A percentile compares a stretch with the other conserved stretches of the same genome.
These are phyloP conservation scores for Bombylius discolor DNA, from an alignment of 2,888 invertebrate species.

Conservation along the genomic window DNA sequence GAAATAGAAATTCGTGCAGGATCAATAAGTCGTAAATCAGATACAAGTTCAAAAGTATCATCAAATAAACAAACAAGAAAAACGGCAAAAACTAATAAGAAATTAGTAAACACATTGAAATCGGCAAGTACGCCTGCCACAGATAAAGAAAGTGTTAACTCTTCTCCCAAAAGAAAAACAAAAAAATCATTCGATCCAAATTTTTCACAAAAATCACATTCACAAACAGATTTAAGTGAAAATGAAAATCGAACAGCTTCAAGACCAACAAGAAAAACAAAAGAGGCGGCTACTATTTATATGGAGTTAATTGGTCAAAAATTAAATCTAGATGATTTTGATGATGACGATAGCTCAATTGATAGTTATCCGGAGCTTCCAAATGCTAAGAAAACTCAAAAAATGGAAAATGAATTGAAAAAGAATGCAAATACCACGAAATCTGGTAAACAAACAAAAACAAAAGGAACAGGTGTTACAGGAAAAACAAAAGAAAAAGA, in stretches of 20 bases:
- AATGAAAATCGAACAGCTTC: conserved; percentile 14
- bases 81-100: conserved; percentile 4
- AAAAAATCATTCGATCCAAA: conserved; percentile 3
- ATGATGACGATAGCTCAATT: conserved; percentile 47
- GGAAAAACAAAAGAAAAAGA: conserved; percentile 1
- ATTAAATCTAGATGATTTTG: conserved; percentile 47
- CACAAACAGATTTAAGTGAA: conserved; percentile 15
- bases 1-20: background rate
- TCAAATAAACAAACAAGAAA: conserved; percentile 16
- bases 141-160: conserved; percentile 6
- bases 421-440: conserved; percentile 24
- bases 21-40: conserved; percentile 10
- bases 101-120: conserved; percentile 5
- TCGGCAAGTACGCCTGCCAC: background rate
- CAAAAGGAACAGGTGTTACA: background rate
- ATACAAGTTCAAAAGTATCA: conserved; percentile 13
- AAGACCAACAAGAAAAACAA: conserved; percentile 55
- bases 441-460: conserved; percentile 2
- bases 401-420: conserved; percentile 46
- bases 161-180: conserved; percentile 19
- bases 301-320: conserved; percentile 62
- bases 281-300: conserved; percentile 60
- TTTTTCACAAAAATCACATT: conserved; percentile 11
- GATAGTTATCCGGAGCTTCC: conserved; percentile 56
- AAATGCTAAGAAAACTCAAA: conserved; percentile 47